These are phyloP conservation scores for Montipora cactus DNA, from an alignment of 64 coral and sea anemone genomes.

Conservation along the genomic window DNA sequence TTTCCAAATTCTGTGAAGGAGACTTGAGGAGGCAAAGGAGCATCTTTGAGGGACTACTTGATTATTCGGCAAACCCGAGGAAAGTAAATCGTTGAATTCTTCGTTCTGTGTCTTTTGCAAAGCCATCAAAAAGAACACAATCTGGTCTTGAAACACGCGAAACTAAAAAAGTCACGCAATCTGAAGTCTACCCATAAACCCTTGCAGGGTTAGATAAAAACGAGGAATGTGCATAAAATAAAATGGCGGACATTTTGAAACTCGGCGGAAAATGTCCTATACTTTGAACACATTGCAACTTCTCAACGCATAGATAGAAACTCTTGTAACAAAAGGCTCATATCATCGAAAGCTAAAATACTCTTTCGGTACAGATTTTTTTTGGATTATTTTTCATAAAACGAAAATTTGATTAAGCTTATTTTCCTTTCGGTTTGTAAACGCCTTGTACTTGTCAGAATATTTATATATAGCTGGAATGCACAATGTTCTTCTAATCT, in stretches of 20 bases:
- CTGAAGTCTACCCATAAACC: slow-evolving; percentile 37
- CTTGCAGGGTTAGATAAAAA: slow-evolving; percentile 46
- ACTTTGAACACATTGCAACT: not conserved
- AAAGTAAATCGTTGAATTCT: slow-evolving; percentile 2
- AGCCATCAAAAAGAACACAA: not conserved
- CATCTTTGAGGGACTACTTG: not conserved
- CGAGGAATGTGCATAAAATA: slow-evolving; percentile 80
- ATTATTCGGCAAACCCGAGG: not conserved
- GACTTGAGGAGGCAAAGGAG: not conserved
- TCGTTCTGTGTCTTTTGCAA: not conserved
- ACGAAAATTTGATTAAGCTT: not conserved
- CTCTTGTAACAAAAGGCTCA: not conserved
- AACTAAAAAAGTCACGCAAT: not conserved
- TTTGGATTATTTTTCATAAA: not conserved
- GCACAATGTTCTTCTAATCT: no score
- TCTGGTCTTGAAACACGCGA: not conserved
- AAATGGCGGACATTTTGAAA: slow-evolving; percentile 74
- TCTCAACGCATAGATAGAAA: not conserved
- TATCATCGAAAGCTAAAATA: not conserved
- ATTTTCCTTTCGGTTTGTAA: no score
- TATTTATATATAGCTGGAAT: no score
- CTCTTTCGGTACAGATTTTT: not conserved
- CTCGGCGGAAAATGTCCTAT: not conserved
- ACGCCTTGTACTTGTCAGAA: no score
- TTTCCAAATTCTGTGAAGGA: not conserved